A percentile compares a stretch with the other conserved stretches of the same genome.
Evolutionary conservation across 2,113 vertebrate species (phyloP).

Genomic region (Morone saxatilis): DNA sequence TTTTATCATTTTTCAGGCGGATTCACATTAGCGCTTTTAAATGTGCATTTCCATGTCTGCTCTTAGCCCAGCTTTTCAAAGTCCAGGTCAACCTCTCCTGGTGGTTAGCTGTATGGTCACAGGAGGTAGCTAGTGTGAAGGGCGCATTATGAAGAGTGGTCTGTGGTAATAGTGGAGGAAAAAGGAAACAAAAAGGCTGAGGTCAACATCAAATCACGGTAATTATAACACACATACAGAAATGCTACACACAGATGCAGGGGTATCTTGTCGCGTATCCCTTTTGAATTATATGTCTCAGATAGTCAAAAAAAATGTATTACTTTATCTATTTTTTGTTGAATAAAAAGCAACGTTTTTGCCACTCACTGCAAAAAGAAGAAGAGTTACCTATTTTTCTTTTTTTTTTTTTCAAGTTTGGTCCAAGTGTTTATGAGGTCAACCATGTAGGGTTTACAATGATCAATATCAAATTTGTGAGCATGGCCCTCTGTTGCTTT

Average conservation of each 20-base stretch:
- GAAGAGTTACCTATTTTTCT: neutral
- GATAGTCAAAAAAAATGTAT: constrained; percentile 12
- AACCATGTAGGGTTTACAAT: constrained; percentile 22
- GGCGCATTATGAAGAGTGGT: constrained; percentile 42
- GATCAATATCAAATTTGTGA: constrained; percentile 25
- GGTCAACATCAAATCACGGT: constrained; percentile 62
- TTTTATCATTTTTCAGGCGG: neutral
- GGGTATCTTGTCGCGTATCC: constrained; percentile 64
- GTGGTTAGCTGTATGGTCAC: constrained; percentile 81
- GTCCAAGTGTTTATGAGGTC: constrained; percentile 74
- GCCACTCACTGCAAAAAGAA: neutral
- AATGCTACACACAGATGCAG: constrained; percentile 65
- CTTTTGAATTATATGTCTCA: constrained; percentile 61
- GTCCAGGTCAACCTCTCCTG: constrained; percentile 79
- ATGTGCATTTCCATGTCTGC: constrained; percentile 72
- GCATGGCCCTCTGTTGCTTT: neutral
- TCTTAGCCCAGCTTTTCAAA: constrained; percentile 74
- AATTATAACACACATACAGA: constrained; percentile 56
- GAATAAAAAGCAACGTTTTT: constrained; percentile 6
- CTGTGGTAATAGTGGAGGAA: constrained; percentile 31
- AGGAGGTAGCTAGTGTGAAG: constrained; percentile 83
- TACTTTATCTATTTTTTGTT: constrained; percentile 9
- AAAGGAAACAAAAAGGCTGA: constrained; percentile 58
- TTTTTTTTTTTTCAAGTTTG: constrained; percentile 67
- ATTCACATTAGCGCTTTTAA: neutral